Evolutionary conservation across 1,140 invertebrate genomes (phyloP), one percentile per base, ranked within the genome.

Genomic region (Gryllus bimaculatus): DNA sequence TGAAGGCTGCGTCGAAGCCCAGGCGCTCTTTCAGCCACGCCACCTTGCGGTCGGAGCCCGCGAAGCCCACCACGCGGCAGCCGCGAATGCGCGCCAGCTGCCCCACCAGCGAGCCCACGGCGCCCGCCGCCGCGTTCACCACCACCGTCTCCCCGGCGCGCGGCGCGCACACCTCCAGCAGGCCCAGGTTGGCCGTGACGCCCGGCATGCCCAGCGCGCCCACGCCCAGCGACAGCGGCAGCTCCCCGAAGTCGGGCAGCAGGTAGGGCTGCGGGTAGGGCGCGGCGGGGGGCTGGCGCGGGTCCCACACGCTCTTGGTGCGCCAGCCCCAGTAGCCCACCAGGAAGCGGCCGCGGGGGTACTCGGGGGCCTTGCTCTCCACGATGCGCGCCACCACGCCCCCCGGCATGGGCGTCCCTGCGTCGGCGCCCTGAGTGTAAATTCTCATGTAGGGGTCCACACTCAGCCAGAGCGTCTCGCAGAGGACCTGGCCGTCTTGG

Each of bases 371-470:
- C 79, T 89, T 90, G 77, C 90, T 92, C 78, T 90, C 88, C 78
- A 91, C 86, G n/a, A 92, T 89, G 5, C 26, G 26, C 26, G 26
- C 26, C 5, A 39, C 26, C 26, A 39, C 26, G 26, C 26, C 26
- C 26, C 1, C 26, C 26, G 26, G 26, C 26, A 39, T 39, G 1
- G 5, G 5, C 5, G 26, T 39, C 26, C 26, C 26, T 39, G 26
- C 26, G 1, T 39, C 26, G 1, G 26, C 26, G 26, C 26, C 26
- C 26, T 39, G 26, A 39, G 26, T 85, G 78, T 90, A 90, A 0
- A 86, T 85, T 81, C 91, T 86, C 90, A 92, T 92, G 81, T 92
- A 93, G 54, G 92, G 92, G 84, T 93, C 92, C 7, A 93, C 91
- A 79, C 91, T 92, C 5, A 92, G 81, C 82, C 89, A 92, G 82